Evolutionary conservation across 1,140 invertebrate species (phyloP), one percentile per base, ranked within the genome.

Genomic region (Psilanteris sp.): DNA sequence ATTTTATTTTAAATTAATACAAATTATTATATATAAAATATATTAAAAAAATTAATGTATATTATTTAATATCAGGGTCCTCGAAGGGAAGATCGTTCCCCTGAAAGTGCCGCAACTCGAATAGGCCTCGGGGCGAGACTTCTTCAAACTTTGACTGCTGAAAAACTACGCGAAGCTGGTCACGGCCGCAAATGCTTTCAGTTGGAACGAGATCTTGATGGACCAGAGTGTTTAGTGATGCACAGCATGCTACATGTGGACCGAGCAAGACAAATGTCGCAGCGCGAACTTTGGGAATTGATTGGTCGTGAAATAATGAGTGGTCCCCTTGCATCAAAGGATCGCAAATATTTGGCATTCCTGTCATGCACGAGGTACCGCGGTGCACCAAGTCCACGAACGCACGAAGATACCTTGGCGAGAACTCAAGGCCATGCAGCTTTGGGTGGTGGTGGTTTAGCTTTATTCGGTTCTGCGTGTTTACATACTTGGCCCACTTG

Each of bases 401-500:
- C 92, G 7, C 94, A 96, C 81, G 91, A 93, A 43, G 93, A 95
- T 77, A 92, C 94, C 18, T 84, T 96, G 13, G 90, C 91, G 3
- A 89, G 93, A 41, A 94, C 94, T 3, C 92, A 95, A 87, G 96
- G 92, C 1, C 94, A 98, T 86, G 94, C 94, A 20, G 96, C 96
- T 1, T 87, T 98, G 37, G 96, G 96, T 39, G 94, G 94, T 39
- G 96, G 96, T 8, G 96, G 96, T 3, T 87, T 98, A 27, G 97
- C 97, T 2, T 87, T 98, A 3, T 95, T 98, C 83, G 96, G 96
- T 2, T 95, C 94, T 0, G 96, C 94, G 2, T 96, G 95, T 83
- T 90, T 99, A 24, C 95, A 97, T 84, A 94, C 96, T 0, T 98
- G 97, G 96, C 95, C 97, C 1, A 90, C 90, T 4, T 85, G 83